phyloP scores from a whole-genome alignment of 2,113 vertebrate species.

The Phylloscopus trochilus region DNA sequence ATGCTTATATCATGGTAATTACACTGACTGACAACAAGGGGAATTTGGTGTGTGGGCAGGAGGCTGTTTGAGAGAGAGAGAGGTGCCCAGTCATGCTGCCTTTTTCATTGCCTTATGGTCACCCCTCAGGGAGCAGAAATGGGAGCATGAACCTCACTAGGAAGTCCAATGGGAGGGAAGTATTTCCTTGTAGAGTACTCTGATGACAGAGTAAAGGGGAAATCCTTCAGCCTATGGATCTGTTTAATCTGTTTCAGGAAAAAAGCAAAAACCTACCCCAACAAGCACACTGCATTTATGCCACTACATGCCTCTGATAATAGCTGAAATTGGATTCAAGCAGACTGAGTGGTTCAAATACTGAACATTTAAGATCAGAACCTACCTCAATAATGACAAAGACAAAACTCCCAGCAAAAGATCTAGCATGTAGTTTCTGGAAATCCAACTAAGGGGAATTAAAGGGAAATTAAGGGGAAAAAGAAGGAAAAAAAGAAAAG shows the following conservation, averaged over 20 bases:
- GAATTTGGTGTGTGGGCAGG: neutral
- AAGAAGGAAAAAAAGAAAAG: accelerated
- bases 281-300: neutral
- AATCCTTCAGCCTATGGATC: neutral
- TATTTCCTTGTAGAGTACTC: neutral
- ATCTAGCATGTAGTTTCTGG: neutral
- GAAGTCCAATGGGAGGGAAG: neutral
- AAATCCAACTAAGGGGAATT: neutral
- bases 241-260: neutral
- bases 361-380: neutral
- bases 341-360: neutral
- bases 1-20: neutral
- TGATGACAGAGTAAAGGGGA: neutral
- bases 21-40: neutral
- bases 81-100: neutral
- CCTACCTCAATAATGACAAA: neutral
- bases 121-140: neutral
- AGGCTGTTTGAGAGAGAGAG: neutral
- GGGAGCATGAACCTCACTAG: neutral
- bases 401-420: neutral
- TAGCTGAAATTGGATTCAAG: neutral
- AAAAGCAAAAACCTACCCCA: neutral
- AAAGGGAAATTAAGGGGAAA: neutral
- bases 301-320: neutral
- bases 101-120: neutral